Evolutionary conservation across 2,113 vertebrate species (phyloP).

Genomic region (Paratilapia polleni): DNA sequence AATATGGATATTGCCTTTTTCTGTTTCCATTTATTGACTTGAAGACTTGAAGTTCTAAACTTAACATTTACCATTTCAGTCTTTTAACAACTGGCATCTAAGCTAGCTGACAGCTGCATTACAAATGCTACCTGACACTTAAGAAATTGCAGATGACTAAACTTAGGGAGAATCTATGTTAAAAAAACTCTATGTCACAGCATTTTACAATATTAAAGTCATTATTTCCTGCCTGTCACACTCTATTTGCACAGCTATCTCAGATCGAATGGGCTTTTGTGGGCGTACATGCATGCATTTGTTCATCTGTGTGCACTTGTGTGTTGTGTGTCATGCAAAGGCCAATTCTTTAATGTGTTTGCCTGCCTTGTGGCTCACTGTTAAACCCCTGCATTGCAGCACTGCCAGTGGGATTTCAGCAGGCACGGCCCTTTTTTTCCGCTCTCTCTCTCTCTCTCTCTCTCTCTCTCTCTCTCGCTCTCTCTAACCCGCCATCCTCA

Average conservation of each 20-base stretch:
- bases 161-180: not conserved
- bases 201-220: conserved; percentile 1
- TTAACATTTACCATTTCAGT: not conserved
- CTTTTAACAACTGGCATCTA: not conserved
- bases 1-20: not conserved
- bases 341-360: conserved; percentile 61
- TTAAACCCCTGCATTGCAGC: conserved; percentile 84
- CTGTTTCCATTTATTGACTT: not conserved
- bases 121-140: not conserved
- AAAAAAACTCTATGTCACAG: not conserved
- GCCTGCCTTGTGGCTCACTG: conserved; percentile 67
- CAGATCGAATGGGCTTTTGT: conserved; percentile 21
- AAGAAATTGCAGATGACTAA: not conserved
- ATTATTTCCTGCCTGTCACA: not conserved
- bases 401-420: conserved; percentile 76
- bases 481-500: conserved; percentile 57
- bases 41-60: not conserved
- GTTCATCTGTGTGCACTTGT: not conserved
- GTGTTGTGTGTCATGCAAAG: conserved; percentile 24
- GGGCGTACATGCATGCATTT: not conserved
- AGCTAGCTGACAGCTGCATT: not conserved
- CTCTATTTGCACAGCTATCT: not conserved
- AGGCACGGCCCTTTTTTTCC: conserved; percentile 64
- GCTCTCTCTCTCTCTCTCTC: conserved; percentile 14
- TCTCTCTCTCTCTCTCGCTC: conserved; percentile 35